Percentiles rank a stretch among this genome's conserved stretches.
Evolutionary conservation across 2,797 vertebrate genomes (phyloP).

Genomic region (Eulemur albifrons): DNA sequence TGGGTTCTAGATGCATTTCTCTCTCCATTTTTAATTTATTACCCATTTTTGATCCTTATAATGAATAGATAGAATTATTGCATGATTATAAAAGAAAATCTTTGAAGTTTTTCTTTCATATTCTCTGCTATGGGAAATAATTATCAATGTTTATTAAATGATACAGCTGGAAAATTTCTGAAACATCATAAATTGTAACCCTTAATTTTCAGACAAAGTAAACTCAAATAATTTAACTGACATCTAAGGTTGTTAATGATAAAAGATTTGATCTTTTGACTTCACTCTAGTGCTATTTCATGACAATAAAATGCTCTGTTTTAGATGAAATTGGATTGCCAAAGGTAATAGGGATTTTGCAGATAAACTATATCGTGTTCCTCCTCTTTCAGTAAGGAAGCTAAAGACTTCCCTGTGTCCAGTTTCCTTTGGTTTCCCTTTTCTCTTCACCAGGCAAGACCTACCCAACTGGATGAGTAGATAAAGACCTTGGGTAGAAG

Average conservation of each 20-base stretch:
- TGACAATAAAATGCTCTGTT: background rate
- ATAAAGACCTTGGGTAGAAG: background rate
- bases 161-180: background rate
- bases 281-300: background rate
- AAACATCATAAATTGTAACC: conserved; percentile 10
- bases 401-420: background rate
- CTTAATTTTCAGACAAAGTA: conserved; percentile 30
- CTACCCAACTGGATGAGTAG: background rate
- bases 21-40: background rate
- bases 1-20: conserved; percentile 5
- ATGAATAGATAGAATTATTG: background rate
- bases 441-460: background rate
- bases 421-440: background rate
- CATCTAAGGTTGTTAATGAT: background rate
- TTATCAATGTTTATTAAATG: conserved; percentile 16
- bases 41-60: background rate
- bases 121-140: background rate
- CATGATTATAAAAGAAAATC: background rate
- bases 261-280: background rate
- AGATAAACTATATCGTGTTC: background rate
- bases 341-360: background rate
- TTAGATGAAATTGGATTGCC: background rate
- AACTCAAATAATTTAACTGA: background rate
- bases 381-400: background rate
- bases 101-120: background rate